These are phyloP conservation scores for Actias luna DNA, from an alignment of 2,888 invertebrate species.

Conservation along the genomic window DNA sequence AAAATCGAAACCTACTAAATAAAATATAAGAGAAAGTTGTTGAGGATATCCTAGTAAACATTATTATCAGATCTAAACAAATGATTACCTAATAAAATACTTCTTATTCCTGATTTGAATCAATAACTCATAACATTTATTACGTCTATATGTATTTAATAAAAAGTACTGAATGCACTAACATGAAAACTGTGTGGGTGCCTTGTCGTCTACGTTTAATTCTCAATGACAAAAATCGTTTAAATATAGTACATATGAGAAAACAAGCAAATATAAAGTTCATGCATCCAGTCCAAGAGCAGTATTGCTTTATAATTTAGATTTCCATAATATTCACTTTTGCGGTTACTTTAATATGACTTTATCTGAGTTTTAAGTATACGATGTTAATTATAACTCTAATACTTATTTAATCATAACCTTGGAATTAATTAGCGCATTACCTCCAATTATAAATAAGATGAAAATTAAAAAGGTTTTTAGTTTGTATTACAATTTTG, in stretches of 20 bases:
- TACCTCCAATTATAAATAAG: no score
- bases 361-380: no score
- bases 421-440: no score
- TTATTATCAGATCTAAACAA: not conserved
- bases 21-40: slow-evolving; percentile 1
- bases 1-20: not conserved
- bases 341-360: no score
- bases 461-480: no score
- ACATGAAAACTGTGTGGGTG: slow-evolving; percentile 21
- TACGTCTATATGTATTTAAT: no score
- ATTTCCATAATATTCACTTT: no score
- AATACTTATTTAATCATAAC: no score
- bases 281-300: slow-evolving; percentile 19
- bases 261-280: not conserved
- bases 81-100: slow-evolving; percentile 25
- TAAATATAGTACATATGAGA: slow-evolving; percentile 12
- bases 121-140: no score
- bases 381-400: no score
- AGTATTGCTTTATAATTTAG: not conserved
- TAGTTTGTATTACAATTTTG: no score
- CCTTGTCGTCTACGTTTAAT: slow-evolving; percentile 24
- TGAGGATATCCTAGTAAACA: not conserved
- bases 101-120: not conserved
- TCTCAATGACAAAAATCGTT: slow-evolving; percentile 27
- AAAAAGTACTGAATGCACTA: slow-evolving; percentile 13